These are phyloP conservation scores for Drosophila repleta DNA, from an alignment of 1,140 invertebrate genomes.

Conservation along the genomic window DNA sequence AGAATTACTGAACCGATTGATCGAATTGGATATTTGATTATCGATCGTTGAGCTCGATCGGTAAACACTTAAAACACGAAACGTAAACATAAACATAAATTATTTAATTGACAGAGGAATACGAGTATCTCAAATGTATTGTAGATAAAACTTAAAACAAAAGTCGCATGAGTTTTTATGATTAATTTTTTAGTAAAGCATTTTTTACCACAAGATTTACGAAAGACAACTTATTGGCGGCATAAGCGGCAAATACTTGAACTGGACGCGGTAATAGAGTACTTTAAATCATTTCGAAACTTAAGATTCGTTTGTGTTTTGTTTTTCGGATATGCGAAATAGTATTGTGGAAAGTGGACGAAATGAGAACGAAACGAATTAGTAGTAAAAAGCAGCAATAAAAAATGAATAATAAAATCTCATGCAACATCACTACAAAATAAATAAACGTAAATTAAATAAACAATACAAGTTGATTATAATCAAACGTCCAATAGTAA, in stretches of 20 bases:
- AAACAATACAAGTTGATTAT: constrained; percentile 69
- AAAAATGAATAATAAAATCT: constrained; percentile 84
- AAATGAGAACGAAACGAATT: constrained; percentile 70
- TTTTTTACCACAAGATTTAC: constrained; percentile 52
- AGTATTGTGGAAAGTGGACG: constrained; percentile 53
- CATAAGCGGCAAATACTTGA: constrained; percentile 59
- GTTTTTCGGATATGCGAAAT: constrained; percentile 35
- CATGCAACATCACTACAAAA: constrained; percentile 83
- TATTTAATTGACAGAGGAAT: constrained; percentile 47
- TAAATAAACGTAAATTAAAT: constrained; percentile 70
- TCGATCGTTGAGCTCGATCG: constrained; percentile 7
- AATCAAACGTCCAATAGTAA: constrained; percentile 30
- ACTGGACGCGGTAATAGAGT: constrained; percentile 16
- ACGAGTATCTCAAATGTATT: constrained; percentile 43
- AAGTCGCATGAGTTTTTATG: constrained; percentile 84
- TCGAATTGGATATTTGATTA: constrained; percentile 41
- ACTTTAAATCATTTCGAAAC: constrained; percentile 20
- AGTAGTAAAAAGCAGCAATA: constrained; percentile 79
- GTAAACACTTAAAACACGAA: constrained; percentile 49
- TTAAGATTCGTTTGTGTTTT: constrained; percentile 39
- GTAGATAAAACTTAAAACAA: constrained; percentile 69
- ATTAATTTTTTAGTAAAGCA: constrained; percentile 84
- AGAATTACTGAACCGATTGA: constrained; percentile 3
- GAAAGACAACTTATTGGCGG: constrained; percentile 33
- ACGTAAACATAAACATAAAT: constrained; percentile 70